Base-by-base conservation (phyloP, 2,797 vertebrate genomes). In the Rhinogobio ventralis region DNA sequence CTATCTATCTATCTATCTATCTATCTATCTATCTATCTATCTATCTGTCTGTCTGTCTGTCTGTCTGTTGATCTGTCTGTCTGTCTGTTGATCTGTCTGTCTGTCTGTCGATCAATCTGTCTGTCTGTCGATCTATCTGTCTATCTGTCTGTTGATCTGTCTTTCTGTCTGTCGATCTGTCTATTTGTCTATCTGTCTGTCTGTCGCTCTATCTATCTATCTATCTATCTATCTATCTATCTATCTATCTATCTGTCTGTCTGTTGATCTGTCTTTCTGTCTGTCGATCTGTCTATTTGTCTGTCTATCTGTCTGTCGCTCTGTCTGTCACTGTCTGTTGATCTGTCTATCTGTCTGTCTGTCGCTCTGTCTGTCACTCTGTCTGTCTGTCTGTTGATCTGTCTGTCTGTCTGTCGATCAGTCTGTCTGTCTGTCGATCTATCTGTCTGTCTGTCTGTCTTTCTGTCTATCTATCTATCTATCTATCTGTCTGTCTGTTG, bases 61-160 rank as follows among this genome's bases (percentile, higher is more conserved):
- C 60, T 30, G 0, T 30, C 13, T 30, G 0, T 30, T 14, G 1
- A 28, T 62, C 60, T 62, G 0, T 64, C 14, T 64, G 0, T 66
- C 15, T 66, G 0, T 66, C 62, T 17, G 0, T 28, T 14, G 5
- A 0, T 64, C 28, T 60, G 2, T 64, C 60, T 25, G 0, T 64
- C 62, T 2, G 0, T 64, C 28, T 14, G 0, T 30, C 13, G 2
- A 0, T 66, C 28, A 9, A 0, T 20, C 25, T 5, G 0, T 62
- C 25, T 6, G 0, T 28, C 14, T 30, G 39, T 42, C 7, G 0
- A 1, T 64, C 60, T 7, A 0, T 36, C 17, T 15, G 1, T 64
- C n/a, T 11, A 0, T 60, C 23, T 49, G 1, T 46, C 46, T 46
- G 0, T 46, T 13, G 15, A 0, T 46, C 45, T 10, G 0, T 60